Conservation (phyloP, 2,797 vertebrate species). For the Poeciliopsis turneri region DNA sequence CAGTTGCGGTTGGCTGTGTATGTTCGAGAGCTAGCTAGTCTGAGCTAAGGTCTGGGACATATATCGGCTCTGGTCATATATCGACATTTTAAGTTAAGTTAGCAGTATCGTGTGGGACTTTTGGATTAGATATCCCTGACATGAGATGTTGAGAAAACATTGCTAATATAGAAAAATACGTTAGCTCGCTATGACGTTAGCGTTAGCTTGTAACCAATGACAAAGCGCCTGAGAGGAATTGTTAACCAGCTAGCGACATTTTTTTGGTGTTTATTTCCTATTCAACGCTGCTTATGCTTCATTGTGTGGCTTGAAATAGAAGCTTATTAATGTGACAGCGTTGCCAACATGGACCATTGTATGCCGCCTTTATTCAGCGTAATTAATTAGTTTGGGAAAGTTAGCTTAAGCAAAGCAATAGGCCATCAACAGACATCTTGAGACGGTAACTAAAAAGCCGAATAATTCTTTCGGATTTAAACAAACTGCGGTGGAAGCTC, state of each 20-base stretch:
- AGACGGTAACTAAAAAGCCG: slow-evolving; percentile 18
- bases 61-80: not conserved
- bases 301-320: not conserved
- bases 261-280: not conserved
- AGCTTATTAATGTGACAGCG: not conserved
- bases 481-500: slow-evolving; percentile 28
- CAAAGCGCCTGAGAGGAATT: slow-evolving; percentile 35
- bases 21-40: slow-evolving; percentile 8
- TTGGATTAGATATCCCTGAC: too few species aligned
- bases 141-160: not conserved
- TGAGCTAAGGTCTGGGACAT: not conserved
- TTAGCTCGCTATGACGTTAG: slow-evolving; percentile 26
- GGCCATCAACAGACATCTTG: slow-evolving; percentile 35
- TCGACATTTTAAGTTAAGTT: not conserved
- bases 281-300: not conserved
- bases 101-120: not conserved
- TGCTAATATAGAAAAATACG: slow-evolving; percentile 3
- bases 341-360: slow-evolving; percentile 24
- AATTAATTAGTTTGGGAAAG: slow-evolving; percentile 28
- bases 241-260: slow-evolving; percentile 18
- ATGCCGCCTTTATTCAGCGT: not conserved
- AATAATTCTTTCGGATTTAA: slow-evolving; percentile 10
- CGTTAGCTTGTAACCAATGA: slow-evolving; percentile 41
- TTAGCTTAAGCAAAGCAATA: slow-evolving; percentile 40
- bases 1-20: slow-evolving; percentile 34